These are phyloP conservation scores for Agrochola macilenta DNA, from an alignment of 2,888 invertebrate species.

Conservation along the genomic window DNA sequence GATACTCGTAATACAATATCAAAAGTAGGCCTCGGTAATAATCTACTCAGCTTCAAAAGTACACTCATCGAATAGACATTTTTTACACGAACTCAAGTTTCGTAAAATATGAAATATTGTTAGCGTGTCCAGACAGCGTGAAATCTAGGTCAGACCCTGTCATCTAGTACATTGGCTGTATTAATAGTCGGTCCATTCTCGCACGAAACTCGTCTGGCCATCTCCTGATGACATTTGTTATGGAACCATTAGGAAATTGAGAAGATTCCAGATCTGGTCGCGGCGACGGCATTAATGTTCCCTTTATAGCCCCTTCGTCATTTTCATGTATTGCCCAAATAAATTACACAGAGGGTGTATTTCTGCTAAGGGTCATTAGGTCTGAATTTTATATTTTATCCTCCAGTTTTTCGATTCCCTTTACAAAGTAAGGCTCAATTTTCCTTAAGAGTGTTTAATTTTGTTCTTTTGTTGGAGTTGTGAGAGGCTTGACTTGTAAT, in stretches of 20 bases:
- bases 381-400: constrained; percentile 54
- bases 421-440: constrained; percentile 38
- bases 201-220: constrained; percentile 60
- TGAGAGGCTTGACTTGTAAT: constrained; percentile 16
- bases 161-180: constrained; percentile 69
- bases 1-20: constrained; percentile 17
- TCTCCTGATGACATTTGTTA: constrained; percentile 73
- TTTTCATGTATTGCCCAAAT: constrained; percentile 71
- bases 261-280: constrained; percentile 75
- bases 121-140: constrained; percentile 63
- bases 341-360: constrained; percentile 58
- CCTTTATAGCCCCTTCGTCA: constrained; percentile 80
- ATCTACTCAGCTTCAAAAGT: constrained; percentile 21
- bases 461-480: constrained; percentile 40
- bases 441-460: constrained; percentile 51
- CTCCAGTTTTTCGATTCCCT: constrained; percentile 32
- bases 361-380: constrained; percentile 53
- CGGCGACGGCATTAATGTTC: constrained; percentile 71
- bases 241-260: constrained; percentile 80
- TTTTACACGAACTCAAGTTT: constrained; percentile 40
- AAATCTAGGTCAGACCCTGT: constrained; percentile 71
- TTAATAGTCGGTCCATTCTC: constrained; percentile 71
- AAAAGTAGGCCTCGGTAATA: constrained; percentile 38
- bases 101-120: constrained; percentile 68
- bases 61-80: constrained; percentile 35